Evolutionary conservation across 2,888 invertebrate species (phyloP), one percentile per base, ranked within the genome.

Genomic region (Hartigia nigra): DNA sequence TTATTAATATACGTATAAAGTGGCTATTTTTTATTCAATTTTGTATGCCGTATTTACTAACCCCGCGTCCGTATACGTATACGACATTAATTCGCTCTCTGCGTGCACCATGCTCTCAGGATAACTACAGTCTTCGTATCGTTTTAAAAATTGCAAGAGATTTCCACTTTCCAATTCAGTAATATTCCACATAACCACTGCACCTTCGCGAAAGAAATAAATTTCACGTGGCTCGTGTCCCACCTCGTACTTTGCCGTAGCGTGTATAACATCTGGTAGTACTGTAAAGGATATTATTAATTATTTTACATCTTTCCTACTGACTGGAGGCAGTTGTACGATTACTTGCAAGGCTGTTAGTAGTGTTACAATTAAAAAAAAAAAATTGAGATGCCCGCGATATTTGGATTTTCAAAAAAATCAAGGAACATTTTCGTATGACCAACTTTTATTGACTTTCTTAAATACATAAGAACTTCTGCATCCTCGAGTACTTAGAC

Each of bases 131-230:
- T 93, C 92, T 90, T 96, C 95, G 86, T 92, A 96, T 23, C 92
- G 92, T 82, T 93, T 94, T 77, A 98, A 91, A 91, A 97, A 97
- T 70, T 94, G 93, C 31, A 98, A 91, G 0, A 98, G 93, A 92
- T 96, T 96, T 82, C 94, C 94, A 69, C 95, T 94, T 89, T 98
- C 98, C 77, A 96, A 87, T 84, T 97, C 96, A 0, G 95, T 94
- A 87, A 97, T 95, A 91, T 98, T 98, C 98, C 98, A 98, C 91
- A 98, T 95, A 0, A 98, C 97, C 0, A 97, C 95, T 3, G 96
- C 95, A 1, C 99, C 99, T 91, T 98, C 98, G 69, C 96, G 94
- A 90, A 97, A 98, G 91, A 98, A 97, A 89, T 96, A 97, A 82
- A 98, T 96, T 91, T 98, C 97, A 12, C 98, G 92, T 0, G 95